Percentiles rank a stretch among this genome's conserved stretches.
Evolutionary conservation across 2,888 invertebrate species (phyloP).

Genomic region (Notodonta ziczac): DNA sequence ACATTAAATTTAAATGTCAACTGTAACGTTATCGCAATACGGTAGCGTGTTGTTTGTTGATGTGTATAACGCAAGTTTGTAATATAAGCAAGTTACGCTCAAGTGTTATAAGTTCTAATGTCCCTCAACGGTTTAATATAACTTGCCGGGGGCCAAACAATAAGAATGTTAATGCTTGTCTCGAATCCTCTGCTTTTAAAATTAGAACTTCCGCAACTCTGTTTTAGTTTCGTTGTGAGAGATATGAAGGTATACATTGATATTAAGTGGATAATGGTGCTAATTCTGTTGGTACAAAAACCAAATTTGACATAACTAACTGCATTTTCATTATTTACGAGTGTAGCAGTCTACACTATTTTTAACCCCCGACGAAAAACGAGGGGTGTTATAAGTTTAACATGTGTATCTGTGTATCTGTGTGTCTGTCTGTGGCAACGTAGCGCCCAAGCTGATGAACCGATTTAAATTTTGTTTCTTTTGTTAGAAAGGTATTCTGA

Average conservation of each 20-base stretch:
- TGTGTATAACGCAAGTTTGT: slow-evolving; percentile 48
- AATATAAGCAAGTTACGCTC: slow-evolving; percentile 71
- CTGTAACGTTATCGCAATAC: slow-evolving; percentile 35
- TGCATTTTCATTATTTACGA: too few species aligned
- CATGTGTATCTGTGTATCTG: too few species aligned
- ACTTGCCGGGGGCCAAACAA: slow-evolving; percentile 73
- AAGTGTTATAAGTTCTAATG: slow-evolving; percentile 81
- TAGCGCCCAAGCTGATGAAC: too few species aligned
- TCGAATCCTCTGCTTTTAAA: slow-evolving; percentile 66
- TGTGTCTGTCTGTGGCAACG: too few species aligned
- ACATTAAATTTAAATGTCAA: slow-evolving; percentile 27
- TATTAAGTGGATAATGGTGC: too few species aligned
- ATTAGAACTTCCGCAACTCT: slow-evolving; percentile 10
- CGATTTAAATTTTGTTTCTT: too few species aligned
- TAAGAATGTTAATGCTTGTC: slow-evolving; percentile 75
- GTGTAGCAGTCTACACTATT: too few species aligned
- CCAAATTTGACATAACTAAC: too few species aligned
- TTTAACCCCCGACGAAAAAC: too few species aligned
- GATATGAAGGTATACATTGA: not conserved
- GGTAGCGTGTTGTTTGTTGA: slow-evolving; percentile 21
- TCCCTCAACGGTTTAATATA: slow-evolving; percentile 76
- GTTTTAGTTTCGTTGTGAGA: not conserved
- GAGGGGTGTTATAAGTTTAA: too few species aligned
- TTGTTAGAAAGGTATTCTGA: too few species aligned
- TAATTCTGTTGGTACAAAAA: too few species aligned